phyloP scores from a whole-genome alignment of 2,888 invertebrate species.

The Scaptomyza caliginosa region DNA sequence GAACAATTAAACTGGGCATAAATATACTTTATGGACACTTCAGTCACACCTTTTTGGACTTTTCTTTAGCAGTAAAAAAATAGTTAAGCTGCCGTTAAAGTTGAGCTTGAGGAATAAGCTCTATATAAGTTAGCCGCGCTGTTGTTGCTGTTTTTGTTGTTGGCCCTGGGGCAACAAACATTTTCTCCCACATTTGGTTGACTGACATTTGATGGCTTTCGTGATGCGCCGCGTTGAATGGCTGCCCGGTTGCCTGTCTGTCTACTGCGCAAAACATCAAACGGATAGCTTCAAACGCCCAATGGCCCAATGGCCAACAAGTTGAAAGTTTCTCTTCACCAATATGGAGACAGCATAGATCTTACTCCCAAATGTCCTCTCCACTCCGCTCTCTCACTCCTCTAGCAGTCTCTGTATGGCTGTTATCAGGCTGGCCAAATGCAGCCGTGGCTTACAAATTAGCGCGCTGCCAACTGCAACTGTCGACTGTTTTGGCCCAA shows the following conservation, averaged over 20 bases:
- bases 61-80: conserved; percentile 25
- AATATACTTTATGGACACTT: not conserved
- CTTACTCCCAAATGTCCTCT: conserved; percentile 20
- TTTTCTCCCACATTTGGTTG: conserved; percentile 64
- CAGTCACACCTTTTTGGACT: not conserved
- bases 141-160: conserved; percentile 10
- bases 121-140: conserved; percentile 22
- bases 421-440: conserved; percentile 73
- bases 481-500: conserved; percentile 68
- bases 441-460: conserved; percentile 73
- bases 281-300: conserved; percentile 68
- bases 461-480: conserved; percentile 75
- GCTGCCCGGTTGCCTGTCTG: not conserved
- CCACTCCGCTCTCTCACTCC: conserved; percentile 15
- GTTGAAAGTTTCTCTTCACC: conserved; percentile 67
- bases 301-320: conserved; percentile 59
- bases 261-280: conserved; percentile 63
- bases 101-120: conserved; percentile 15
- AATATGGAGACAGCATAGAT: conserved; percentile 64
- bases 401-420: conserved; percentile 28
- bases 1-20: not conserved
- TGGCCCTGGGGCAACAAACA: conserved; percentile 45
- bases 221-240: conserved; percentile 57
- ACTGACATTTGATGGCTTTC: conserved; percentile 75
- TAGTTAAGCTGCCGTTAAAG: conserved; percentile 28